These are phyloP conservation scores for Megalurothrips usitatus DNA, from an alignment of 2,888 invertebrate genomes.

Conservation along the genomic window DNA sequence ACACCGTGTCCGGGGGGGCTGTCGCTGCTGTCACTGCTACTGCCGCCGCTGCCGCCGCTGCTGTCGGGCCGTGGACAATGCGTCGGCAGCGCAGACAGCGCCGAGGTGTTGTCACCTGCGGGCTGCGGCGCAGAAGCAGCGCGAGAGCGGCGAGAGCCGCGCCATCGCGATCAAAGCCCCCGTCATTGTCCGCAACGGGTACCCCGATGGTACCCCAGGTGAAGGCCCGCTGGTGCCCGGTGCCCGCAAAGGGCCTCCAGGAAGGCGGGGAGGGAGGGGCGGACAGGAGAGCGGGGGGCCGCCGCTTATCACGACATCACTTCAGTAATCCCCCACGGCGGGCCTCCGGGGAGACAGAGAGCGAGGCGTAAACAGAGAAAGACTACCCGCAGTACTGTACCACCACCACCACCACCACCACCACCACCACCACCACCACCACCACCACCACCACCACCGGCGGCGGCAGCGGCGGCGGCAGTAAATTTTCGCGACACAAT, in stretches of 20 bases:
- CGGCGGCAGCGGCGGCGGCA: not conserved
- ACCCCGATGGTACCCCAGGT: not conserved
- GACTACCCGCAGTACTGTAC: not conserved
- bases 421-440: not conserved
- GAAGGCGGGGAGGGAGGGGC: not conserved
- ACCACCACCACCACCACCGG: not conserved
- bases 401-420: not conserved
- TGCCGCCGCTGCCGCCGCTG: too few relatives aligned
- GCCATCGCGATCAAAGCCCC: not conserved
- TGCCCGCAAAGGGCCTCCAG: too few relatives aligned
- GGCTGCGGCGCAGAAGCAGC: not conserved
- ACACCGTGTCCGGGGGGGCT: too few relatives aligned
- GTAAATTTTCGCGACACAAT: constrained; percentile 26
- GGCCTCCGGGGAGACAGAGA: too few relatives aligned
- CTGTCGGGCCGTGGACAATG: not conserved
- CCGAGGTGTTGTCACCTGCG: constrained; percentile 14
- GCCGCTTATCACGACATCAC: constrained; percentile 11
- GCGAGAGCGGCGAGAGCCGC: not conserved
- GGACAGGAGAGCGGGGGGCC: not conserved
- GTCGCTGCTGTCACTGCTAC: too few relatives aligned
- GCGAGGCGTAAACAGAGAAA: not conserved
- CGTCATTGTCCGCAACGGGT: not conserved
- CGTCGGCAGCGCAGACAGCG: not conserved
- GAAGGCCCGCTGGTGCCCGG: not conserved
- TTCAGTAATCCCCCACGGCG: not conserved